A percentile compares a stretch with the other conserved stretches of the same genome.
These are phyloP conservation scores for Choreutis nemorana DNA, from an alignment of 2,888 invertebrate genomes.

Conservation along the genomic window DNA sequence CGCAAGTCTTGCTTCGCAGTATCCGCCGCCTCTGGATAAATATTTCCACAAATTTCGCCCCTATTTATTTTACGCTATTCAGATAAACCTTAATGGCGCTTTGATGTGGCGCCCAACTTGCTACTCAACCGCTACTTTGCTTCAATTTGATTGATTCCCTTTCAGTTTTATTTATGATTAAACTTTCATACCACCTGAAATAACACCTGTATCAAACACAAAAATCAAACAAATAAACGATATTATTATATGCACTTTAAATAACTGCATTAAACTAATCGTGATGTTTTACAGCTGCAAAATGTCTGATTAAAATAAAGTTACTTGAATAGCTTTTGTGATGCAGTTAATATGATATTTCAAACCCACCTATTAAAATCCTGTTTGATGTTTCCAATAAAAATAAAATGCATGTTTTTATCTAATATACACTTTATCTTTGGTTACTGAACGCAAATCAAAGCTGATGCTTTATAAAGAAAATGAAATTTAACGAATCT, in stretches of 20 bases:
- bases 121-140: conserved; percentile 42
- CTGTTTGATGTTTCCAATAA: too few species aligned
- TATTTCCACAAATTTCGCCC: conserved; percentile 55
- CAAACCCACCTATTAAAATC: too few species aligned
- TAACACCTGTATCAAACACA: not conserved
- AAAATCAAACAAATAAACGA: too few species aligned
- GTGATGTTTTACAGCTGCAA: not conserved
- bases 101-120: conserved; percentile 54
- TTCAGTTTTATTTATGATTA: conserved; percentile 10
- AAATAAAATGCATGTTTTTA: too few species aligned
- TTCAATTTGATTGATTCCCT: conserved; percentile 54
- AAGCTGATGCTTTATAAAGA: too few species aligned
- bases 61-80: conserved; percentile 59
- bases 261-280: not conserved
- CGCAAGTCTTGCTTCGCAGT: conserved; percentile 36
- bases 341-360: too few species aligned
- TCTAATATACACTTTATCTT: too few species aligned
- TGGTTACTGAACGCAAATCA: too few species aligned
- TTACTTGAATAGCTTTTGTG: too few species aligned
- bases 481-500: too few species aligned
- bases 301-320: not conserved
- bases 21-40: conserved; percentile 40
- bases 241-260: not conserved
- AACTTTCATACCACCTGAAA: not conserved
- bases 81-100: conserved; percentile 60